Conservation (phyloP, 2,113 vertebrate genomes). For the zebrafish (Danio rerio) region GRCz12tu NC_133194.1:4296001-4296500, state of each 20-base stretch:
- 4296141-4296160: conserved; percentile 67
- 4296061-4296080: conserved; percentile 68
- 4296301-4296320: conserved; percentile 62
- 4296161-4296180: conserved; percentile 51
- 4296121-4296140: conserved; percentile 74
- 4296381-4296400: conserved; percentile 32
- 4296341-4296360: conserved; percentile 36
- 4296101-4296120: conserved; percentile 70
- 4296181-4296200: conserved; percentile 73
- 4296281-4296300: conserved; percentile 70
- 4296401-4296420: conserved; percentile 42
- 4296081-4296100: conserved; percentile 92
- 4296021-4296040: conserved; percentile 81
- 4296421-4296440: conserved; percentile 56
- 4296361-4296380: conserved; percentile 50
- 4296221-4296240: conserved; percentile 77
- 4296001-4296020: conserved; percentile 81
- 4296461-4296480: conserved; percentile 62
- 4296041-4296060: conserved; percentile 87
- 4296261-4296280: conserved; percentile 67
- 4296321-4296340: conserved; percentile 53
- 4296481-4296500: conserved; percentile 50
- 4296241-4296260: conserved; percentile 89
- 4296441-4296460: conserved; percentile 68
- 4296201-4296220: conserved; percentile 71